Conservation (phyloP, 2,113 vertebrate species). For the Danio rerio region GRCz12tu NC_133181.1:52633001-52633500, state of each 20-base stretch:
- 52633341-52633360: not conserved
- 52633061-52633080: not conserved
- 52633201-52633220: not conserved
- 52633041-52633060: not conserved
- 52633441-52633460: not conserved
- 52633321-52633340: not conserved
- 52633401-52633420: not conserved
- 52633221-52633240: not conserved
- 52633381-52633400: not conserved
- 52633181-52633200: not conserved
- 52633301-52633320: slow-evolving; percentile 39
- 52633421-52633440: not conserved
- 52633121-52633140: not conserved
- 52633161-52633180: not conserved
- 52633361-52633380: not conserved
- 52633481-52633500: slow-evolving; percentile 45
- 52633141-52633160: not conserved
- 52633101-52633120: not conserved
- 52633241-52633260: not conserved
- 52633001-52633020: not conserved
- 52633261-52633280: not conserved
- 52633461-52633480: slow-evolving; percentile 56
- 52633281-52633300: not conserved
- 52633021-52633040: not conserved
- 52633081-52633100: not conserved